Evolutionary conservation across 1,140 invertebrate genomes (phyloP).

Genomic region (Eulimnadia texana): DNA sequence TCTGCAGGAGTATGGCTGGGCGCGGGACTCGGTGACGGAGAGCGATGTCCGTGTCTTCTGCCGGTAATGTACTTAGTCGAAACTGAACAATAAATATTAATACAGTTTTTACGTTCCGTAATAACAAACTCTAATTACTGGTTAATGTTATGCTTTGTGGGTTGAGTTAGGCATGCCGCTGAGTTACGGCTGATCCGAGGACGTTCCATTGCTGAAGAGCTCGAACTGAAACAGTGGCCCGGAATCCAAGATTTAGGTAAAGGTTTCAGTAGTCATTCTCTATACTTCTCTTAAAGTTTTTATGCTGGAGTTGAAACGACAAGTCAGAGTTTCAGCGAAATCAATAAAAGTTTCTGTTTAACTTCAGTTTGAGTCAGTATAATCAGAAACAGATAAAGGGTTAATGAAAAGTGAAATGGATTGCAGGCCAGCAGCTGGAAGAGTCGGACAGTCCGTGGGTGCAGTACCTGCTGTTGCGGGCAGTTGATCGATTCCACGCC

Average conservation of each 20-base stretch:
- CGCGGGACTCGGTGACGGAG: slow-evolving; percentile 55
- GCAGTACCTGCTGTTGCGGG: slow-evolving; percentile 79
- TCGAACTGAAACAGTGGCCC: slow-evolving; percentile 38
- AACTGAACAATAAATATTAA: no score
- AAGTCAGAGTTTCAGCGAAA: no score
- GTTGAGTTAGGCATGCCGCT: slow-evolving; percentile 52
- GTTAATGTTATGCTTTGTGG: no score
- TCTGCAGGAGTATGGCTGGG: slow-evolving; percentile 53
- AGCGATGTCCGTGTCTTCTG: slow-evolving; percentile 68
- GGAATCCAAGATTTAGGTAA: slow-evolving; percentile 41
- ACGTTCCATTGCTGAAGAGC: slow-evolving; percentile 63
- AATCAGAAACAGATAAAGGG: no score
- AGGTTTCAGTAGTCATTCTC: no score
- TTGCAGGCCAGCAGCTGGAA: slow-evolving; percentile 44
- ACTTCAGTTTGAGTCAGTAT: no score
- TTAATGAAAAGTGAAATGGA: no score
- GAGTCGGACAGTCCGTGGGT: slow-evolving; percentile 72
- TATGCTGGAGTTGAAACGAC: no score
- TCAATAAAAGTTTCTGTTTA: no score
- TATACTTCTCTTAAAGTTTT: no score
- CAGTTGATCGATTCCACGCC: slow-evolving; percentile 73
- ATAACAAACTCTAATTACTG: no score
- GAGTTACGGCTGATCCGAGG: slow-evolving; percentile 65
- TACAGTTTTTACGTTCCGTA: no score
- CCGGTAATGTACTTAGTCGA: slow-evolving; percentile 15